Percentiles rank a stretch among this genome's conserved stretches.
phyloP scores from a whole-genome alignment of 2,113 vertebrate species.

The Xiphophorus maculatus region DNA sequence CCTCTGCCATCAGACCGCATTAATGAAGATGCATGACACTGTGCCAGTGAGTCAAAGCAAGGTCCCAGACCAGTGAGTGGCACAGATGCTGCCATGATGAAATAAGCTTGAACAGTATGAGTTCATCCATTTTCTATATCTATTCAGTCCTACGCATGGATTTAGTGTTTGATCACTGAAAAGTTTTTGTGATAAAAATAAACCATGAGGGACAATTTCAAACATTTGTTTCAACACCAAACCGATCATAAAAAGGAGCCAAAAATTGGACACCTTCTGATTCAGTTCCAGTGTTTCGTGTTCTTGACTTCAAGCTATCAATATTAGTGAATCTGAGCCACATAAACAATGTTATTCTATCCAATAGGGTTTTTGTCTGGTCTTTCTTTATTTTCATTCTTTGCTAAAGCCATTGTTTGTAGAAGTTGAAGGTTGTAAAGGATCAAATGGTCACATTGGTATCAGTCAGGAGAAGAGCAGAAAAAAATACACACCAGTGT shows the following conservation, averaged over 20 bases:
- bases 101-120: neutral
- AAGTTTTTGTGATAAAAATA: no score
- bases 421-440: neutral
- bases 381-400: neutral
- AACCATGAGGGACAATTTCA: no score
- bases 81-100: conserved; percentile 9
- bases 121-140: neutral
- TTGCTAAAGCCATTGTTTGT: no score
- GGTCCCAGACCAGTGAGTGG: conserved; percentile 20
- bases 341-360: no score
- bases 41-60: conserved; percentile 19
- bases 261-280: neutral
- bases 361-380: no score
- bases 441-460: neutral
- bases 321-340: no score
- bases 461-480: neutral
- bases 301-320: no score
- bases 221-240: no score
- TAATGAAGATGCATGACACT: conserved; percentile 39
- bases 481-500: neutral
- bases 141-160: neutral
- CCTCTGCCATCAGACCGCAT: conserved; percentile 42
- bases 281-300: neutral
- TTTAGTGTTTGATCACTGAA: no score
- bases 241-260: no score